These are phyloP conservation scores for Barnardius zonarius DNA, from an alignment of 2,113 vertebrate species.

Conservation along the genomic window DNA sequence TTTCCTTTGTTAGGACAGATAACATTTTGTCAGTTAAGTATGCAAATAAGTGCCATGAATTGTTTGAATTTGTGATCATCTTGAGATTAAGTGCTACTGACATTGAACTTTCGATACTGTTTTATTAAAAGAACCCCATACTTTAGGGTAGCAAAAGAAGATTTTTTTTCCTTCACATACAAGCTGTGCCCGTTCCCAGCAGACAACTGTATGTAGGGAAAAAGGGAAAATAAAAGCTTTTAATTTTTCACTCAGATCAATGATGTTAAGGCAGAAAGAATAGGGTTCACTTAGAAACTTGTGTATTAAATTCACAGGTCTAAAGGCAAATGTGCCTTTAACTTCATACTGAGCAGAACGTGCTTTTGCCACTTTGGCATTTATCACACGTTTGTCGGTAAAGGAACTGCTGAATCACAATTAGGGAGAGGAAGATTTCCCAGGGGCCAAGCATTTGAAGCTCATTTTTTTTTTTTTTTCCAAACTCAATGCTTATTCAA, in stretches of 20 bases:
- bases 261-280: neutral
- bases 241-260: neutral
- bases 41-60: neutral
- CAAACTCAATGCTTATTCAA: neutral
- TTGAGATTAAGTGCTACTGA: neutral
- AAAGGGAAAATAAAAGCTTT: neutral
- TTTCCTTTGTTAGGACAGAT: conserved; percentile 24
- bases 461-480: neutral
- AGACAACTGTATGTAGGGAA: neutral
- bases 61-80: conserved; percentile 8
- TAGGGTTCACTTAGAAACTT: neutral
- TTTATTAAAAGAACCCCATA: neutral
- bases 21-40: conserved; percentile 10
- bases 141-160: neutral
- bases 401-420: conserved; percentile 32
- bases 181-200: neutral
- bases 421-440: conserved; percentile 8
- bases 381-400: conserved; percentile 34
- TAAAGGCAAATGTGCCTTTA: conserved; percentile 43
- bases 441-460: neutral
- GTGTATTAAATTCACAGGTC: conserved; percentile 6
- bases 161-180: neutral
- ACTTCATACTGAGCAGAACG: neutral
- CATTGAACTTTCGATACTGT: neutral
- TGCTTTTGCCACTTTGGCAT: conserved; percentile 9